Evolutionary conservation across 2,888 invertebrate genomes (phyloP), one percentile per base, ranked within the genome.

Genomic region (Perizoma flavofasciatum): DNA sequence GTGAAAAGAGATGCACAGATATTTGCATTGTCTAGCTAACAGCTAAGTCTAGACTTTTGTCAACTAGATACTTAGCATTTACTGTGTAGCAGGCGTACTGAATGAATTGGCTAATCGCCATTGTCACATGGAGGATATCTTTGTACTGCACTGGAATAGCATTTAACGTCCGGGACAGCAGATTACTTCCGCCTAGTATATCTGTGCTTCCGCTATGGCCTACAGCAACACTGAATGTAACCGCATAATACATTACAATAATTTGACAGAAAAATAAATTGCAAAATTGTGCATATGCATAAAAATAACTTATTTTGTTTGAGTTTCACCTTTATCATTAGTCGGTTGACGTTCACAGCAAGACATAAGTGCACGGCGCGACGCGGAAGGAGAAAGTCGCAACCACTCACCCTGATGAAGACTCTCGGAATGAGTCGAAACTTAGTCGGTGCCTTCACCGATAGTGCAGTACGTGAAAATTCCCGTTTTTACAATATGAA

Each of bases 151-250:
- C 22, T 22, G 22, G 22, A 22, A 22, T 22, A 22, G 22, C 22
- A 22, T 22, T 22, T 22, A 22, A 3, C 22, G 22, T 22, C 22
- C 22, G 22, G 6, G 39, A 39, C 39, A 33, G 41, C 10, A 43
- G 41, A 56, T 56, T 22, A 22, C 22, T 22, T 22, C 22, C 22
- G 22, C 22, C 22, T 3, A 22, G 22, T 22, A 22, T 22, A 22
- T 22, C 22, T 22, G 3, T 56, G 45, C 49, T 46, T 50, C 56
- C 56, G 55, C 39, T 56, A 49, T 45, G 34, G 40, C 56, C 7
- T 40, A 40, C 41, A 41, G 41, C 40, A 39, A 7, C 7, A 7
- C 7, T 39, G 39, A 39, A 39, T 39, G 39, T 8, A 6, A 39
- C 39, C 7, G 9, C 7, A 9, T 9, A 4, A 7, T 39, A 7